phyloP scores from a whole-genome alignment of 1,140 invertebrate genomes.

The Sycophaga agraensis region DNA sequence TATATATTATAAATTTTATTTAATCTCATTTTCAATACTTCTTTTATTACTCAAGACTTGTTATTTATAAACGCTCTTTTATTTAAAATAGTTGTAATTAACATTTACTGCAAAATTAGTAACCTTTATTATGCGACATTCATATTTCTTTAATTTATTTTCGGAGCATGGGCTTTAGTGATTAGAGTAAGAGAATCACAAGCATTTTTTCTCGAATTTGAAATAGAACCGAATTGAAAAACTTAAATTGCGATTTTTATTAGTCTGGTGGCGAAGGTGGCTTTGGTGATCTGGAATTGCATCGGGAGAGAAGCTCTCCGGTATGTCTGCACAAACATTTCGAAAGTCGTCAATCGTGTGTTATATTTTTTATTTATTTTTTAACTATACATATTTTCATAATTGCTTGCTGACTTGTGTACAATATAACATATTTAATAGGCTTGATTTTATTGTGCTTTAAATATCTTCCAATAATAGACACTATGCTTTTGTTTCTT shows the following conservation, averaged over 20 bases:
- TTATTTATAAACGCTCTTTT: neutral
- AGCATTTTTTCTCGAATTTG: no score
- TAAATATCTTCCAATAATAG: neutral
- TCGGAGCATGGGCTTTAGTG: no score
- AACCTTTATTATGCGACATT: no score
- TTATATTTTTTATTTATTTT: constrained; percentile 16
- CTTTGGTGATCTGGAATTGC: constrained; percentile 52
- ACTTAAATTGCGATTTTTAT: constrained; percentile 36
- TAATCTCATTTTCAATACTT: neutral
- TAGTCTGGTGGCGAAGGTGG: constrained; percentile 56
- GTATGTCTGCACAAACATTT: constrained; percentile 46
- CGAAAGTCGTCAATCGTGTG: constrained; percentile 20
- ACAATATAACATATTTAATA: no score
- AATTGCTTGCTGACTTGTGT: no score
- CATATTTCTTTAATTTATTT: no score
- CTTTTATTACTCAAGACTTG: constrained; percentile 10
- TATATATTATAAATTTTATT: neutral
- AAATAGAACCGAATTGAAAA: neutral
- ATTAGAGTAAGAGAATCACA: no score
- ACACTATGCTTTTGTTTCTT: neutral
- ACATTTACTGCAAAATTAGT: no score
- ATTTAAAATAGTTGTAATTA: no score
- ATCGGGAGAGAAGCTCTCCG: constrained; percentile 52
- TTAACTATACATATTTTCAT: no score
- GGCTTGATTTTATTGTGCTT: constrained; percentile 8